Base-by-base conservation (phyloP, 2,888 invertebrate species). In the Eupithecia centaureata region DNA sequence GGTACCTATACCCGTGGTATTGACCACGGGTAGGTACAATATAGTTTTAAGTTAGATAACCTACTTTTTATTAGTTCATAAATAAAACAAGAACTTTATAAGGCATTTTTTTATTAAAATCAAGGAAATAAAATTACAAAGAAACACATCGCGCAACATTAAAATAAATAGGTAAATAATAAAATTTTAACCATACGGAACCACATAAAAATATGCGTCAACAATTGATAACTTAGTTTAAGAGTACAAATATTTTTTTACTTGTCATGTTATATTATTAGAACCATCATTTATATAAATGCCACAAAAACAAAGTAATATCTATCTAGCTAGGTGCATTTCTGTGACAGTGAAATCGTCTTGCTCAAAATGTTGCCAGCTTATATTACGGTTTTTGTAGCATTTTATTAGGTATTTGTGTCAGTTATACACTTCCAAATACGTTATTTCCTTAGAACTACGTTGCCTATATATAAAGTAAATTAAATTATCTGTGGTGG, bases 91-190 rank as follows among this genome's bases (percentile, higher is more conserved):
- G 15, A 25, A 32, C 56, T 69, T 79, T 62, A 76, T 56, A 56
- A 85, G 90, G 88, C 84, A 82, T 79, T 89, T 88, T 87, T 85
- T 80, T 84, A 87, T 78, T 77, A 80, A 84, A 86, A 86, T 87
- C 86, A 82, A 79, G 78, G 77, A 87, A 88, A 87, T 86, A 86
- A 86, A 85, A 86, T 89, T 85, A 90, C 87, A 88, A 75, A 83
- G 83, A 90, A 5, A 90, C 87, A 90, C 87, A 87, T 86, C 84
- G 84, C 87, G 86, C 87, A 91, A 92, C 90, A 90, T 90, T 89
- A 89, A 90, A 89, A 90, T 89, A 89, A 84, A 47, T 47, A n/a
- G n/a, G n/a, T n/a, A 47, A 47, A 73, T 79, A 81, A 79, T 79
- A 77, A 74, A 74, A 79, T 75, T 77, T 76, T 79, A 76, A 77